Evolutionary conservation across 2,113 vertebrate genomes (phyloP), one percentile per base, ranked within the genome.

Genomic region (Ariopsis seemanni): DNA sequence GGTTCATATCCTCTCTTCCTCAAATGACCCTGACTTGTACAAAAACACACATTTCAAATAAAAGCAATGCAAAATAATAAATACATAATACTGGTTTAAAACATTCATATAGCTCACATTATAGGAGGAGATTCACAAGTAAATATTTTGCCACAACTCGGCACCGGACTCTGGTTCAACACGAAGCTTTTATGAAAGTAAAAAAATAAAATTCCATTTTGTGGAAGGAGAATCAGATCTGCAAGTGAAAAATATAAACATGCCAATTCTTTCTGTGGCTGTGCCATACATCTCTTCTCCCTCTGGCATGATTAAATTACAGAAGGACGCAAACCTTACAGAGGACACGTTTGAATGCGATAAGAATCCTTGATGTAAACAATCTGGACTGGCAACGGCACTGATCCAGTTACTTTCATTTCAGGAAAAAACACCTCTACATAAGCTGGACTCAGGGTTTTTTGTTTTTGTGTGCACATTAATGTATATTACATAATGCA

Each of bases 1-100:
- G 20, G 79, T 82, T 82, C 34, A 42, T 58, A 62, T 82, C 57
- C 57, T 82, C 79, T 62, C 30, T 82, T 48, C 11, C 18, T 62
- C 57, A 62, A 42, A 60, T 48, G 79, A 82, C 55, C 79, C 48
- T 82, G 79, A 82, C 18, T 42, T 48, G 6, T 62, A 62, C 20
- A 62, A 42, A 62, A 82, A 30, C 79, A 25, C 27, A 7, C 2
- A 62, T 62, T 82, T 82, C 25, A 18, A 25, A 62, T 82, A 48
- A 62, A 62, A 82, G 34, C 30, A 62, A 82, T 62, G 30, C 30
- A 82, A 82, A 25, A 62, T 34, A 57, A 15, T 30, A 79, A 10
- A 7, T 57, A 8, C 53, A 30, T 58, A 42, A 42, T 60, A 42
- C 79, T 12, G 57, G 9, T 55, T 27, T 55, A 55, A n/a, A 48